Evolutionary conservation across 2,888 invertebrate species (phyloP), one percentile per base, ranked within the genome.

Genomic region (Nyleta sp.): DNA sequence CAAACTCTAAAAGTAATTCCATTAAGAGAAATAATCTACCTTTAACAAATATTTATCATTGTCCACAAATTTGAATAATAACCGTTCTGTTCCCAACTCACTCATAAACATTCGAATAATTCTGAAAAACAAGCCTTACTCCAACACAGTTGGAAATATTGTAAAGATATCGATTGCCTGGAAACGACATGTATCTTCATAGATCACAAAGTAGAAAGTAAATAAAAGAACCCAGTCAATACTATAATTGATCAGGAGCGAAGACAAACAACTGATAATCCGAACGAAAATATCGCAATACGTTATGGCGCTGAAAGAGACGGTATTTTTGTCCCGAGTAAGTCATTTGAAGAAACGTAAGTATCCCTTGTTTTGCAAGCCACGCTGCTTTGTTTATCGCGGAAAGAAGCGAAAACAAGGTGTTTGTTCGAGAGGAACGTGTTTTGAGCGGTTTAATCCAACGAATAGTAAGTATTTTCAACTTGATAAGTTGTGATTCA

Each of bases 351-450:
- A 48, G 18, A 40, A 48, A 64, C 31, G 52, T 13, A 38, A 59
- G 53, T 53, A 17, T 18, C 11, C 40, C 46, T 48, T 64, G 55
- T 72, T 72, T 62, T 72, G 42, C 48, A 20, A 24, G 13, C 8
- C 55, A 24, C 40, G 35, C 42, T 57, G 62, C 38, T 73, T 73
- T 65, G 65, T 65, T 59, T 50, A 73, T 52, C 48, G 4, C 10
- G 38, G 57, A 18, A 31, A 38, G 38, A 44, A 44, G 60, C 62
- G 50, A 53, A 75, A 75, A 75, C 68, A 68, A 68, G 62, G 55
- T 75, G 75, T 68, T 75, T 74, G 53, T 55, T 40, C 46, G 52
- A 38, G 20, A 31, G 38, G 11, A 60, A 40, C 60, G 18, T 48
- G 33, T 57, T 55, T 55, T 35, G 62, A 62, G 35, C 35, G 24